These are phyloP conservation scores for Oreochromis grahami DNA, from an alignment of 2,797 vertebrate genomes.

Conservation along the genomic window DNA sequence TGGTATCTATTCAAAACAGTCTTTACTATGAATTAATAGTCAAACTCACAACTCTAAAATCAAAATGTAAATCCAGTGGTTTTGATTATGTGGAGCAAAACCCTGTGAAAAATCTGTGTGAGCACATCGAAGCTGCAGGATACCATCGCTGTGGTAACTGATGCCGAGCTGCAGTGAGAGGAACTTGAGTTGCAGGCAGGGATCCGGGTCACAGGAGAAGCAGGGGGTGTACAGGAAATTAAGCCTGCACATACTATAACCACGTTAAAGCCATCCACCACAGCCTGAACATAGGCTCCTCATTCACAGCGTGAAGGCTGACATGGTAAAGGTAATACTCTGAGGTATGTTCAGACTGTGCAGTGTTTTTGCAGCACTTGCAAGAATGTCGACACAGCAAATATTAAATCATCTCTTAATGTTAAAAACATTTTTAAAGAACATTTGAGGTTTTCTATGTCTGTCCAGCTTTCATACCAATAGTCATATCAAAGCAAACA, in stretches of 20 bases:
- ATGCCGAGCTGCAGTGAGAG: slow-evolving; percentile 40
- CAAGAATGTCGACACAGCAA: rapidly evolving
- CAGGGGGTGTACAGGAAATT: background rate
- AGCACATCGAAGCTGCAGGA: slow-evolving; percentile 8
- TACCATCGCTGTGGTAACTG: slow-evolving; percentile 49
- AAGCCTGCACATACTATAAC: background rate
- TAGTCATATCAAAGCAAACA: background rate
- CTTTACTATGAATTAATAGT: background rate
- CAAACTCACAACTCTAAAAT: background rate
- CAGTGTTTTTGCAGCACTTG: background rate
- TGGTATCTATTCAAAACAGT: background rate
- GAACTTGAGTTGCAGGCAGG: slow-evolving; percentile 50
- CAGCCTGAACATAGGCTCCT: background rate
- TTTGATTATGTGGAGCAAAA: background rate
- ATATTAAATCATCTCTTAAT: background rate
- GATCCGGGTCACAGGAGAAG: slow-evolving; percentile 15
- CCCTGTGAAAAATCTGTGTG: background rate
- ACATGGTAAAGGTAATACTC: background rate
- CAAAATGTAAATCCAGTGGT: background rate
- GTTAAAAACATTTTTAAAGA: background rate
- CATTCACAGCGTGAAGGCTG: background rate
- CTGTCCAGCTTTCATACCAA: background rate
- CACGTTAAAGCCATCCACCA: background rate
- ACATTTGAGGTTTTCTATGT: background rate
- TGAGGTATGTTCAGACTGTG: background rate